Evolutionary conservation across 2,113 vertebrate genomes (phyloP).

Genomic region (Cyrtonyx montezumae): DNA sequence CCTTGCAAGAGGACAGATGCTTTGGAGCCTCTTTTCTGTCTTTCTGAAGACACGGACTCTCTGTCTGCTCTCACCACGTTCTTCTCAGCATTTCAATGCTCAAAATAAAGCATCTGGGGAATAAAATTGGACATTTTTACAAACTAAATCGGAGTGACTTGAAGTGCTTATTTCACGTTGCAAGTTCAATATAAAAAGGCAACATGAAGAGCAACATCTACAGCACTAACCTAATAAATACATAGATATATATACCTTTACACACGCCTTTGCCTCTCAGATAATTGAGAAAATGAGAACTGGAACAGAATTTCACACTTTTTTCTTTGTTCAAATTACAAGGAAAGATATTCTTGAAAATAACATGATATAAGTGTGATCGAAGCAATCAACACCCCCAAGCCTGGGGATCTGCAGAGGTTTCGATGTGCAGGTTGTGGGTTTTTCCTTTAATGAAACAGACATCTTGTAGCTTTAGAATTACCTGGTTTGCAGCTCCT

Average conservation of each 20-base stretch:
- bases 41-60: neutral
- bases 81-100: neutral
- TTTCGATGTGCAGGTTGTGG: neutral
- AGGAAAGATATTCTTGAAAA: neutral
- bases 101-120: neutral
- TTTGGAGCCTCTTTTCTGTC: neutral
- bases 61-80: neutral
- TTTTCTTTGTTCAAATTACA: neutral
- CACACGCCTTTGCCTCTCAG: neutral
- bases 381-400: constrained; percentile 39
- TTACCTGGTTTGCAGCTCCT: neutral
- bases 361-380: neutral
- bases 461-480: neutral
- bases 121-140: neutral
- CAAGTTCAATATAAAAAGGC: neutral
- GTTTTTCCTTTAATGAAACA: neutral
- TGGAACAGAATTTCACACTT: constrained; percentile 7
- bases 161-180: neutral
- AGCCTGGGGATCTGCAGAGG: neutral
- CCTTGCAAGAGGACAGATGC: neutral
- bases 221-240: neutral
- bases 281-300: neutral
- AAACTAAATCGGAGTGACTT: neutral
- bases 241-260: neutral
- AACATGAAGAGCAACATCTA: neutral